phyloP scores from a whole-genome alignment of 2,888 invertebrate genomes.

The Campoplex capitator region DNA sequence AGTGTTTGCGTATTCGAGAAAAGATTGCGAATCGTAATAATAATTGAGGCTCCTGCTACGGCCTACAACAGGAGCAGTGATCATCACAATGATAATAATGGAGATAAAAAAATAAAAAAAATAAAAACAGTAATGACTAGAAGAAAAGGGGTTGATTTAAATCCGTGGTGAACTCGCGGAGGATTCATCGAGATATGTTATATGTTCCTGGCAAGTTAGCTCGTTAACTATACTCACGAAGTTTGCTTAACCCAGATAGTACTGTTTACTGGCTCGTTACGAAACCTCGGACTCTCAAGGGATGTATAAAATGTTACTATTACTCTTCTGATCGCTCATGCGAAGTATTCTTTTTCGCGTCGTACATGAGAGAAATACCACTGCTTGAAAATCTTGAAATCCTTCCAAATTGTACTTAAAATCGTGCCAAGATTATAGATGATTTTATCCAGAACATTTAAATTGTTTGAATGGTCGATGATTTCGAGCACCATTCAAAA shows the following conservation, averaged over 20 bases:
- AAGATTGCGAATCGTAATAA: conserved; percentile 63
- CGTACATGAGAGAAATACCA: not conserved
- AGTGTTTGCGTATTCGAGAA: conserved; percentile 48
- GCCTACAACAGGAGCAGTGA: not conserved
- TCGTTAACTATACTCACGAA: conserved; percentile 44
- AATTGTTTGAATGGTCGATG: not conserved
- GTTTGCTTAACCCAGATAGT: conserved; percentile 76
- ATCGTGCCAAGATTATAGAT: not conserved
- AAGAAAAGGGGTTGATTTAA: conserved; percentile 1
- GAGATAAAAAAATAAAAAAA: too few species aligned
- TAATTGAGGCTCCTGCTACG: conserved; percentile 54
- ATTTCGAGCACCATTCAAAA: not conserved
- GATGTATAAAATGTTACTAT: conserved; percentile 7
- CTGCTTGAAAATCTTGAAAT: not conserved
- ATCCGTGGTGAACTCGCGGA: not conserved
- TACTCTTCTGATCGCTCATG: conserved; percentile 22
- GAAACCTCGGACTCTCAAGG: conserved; percentile 48
- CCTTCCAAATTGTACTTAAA: not conserved
- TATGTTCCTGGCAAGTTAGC: conserved; percentile 13
- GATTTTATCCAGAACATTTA: not conserved
- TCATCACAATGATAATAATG: conserved; percentile 5
- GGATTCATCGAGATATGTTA: conserved; percentile 38
- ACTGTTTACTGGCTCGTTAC: conserved; percentile 74
- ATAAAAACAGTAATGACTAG: conserved; percentile 7
- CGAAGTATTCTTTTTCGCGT: conserved; percentile 20